These are phyloP conservation scores for Osedax fenrisi DNA, from an alignment of 2,888 invertebrate genomes.

Conservation along the genomic window DNA sequence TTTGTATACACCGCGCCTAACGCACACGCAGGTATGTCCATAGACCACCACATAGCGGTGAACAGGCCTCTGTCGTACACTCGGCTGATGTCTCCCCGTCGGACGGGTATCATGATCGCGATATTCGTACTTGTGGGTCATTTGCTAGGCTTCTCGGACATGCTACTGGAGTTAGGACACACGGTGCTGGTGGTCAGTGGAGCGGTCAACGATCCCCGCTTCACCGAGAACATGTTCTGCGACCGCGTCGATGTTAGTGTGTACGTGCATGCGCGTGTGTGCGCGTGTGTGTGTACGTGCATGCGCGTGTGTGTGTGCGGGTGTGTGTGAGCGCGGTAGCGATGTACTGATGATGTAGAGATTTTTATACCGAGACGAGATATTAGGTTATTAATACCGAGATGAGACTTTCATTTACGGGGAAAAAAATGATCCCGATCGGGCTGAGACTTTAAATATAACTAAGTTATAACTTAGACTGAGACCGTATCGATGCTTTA, in stretches of 20 bases:
- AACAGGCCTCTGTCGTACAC: slow-evolving; percentile 34
- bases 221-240: neutral
- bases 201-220: neutral
- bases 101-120: slow-evolving; percentile 29
- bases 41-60: slow-evolving; percentile 37
- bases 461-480: too few relatives aligned
- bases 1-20: too few relatives aligned
- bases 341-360: too few relatives aligned
- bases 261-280: neutral
- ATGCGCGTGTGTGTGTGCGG: neutral
- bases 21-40: slow-evolving; percentile 32
- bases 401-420: too few relatives aligned
- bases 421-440: too few relatives aligned
- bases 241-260: neutral
- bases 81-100: slow-evolving; percentile 29
- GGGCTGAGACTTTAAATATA: too few relatives aligned
- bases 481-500: too few relatives aligned
- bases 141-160: slow-evolving; percentile 36
- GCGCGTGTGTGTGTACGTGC: neutral
- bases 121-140: slow-evolving; percentile 33
- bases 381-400: too few relatives aligned
- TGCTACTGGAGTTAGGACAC: neutral
- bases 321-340: neutral
- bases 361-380: too few relatives aligned
- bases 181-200: neutral